Conservation (phyloP, 1,140 invertebrate species). For the Manduca sexta region DNA sequence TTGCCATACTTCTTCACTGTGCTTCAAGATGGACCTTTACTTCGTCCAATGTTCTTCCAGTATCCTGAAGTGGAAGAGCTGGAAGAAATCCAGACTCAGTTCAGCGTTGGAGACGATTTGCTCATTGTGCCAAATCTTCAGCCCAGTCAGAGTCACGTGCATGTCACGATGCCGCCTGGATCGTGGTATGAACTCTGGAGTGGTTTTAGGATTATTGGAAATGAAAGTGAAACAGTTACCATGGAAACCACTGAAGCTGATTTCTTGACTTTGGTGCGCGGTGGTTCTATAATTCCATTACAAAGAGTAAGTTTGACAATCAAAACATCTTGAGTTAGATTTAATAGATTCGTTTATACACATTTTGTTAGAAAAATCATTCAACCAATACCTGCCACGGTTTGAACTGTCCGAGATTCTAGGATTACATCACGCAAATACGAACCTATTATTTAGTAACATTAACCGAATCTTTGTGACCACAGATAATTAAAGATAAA, state of each 20-base stretch:
- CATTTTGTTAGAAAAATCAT: too few species aligned
- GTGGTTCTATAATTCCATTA: conserved; percentile 42
- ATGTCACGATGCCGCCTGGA: conserved; percentile 46
- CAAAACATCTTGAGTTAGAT: not conserved
- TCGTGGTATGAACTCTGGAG: conserved; percentile 60
- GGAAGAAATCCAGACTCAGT: conserved; percentile 40
- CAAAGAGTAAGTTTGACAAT: conserved; percentile 41
- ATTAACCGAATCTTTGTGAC: too few species aligned
- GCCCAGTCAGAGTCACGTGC: conserved; percentile 46
- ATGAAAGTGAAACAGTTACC: conserved; percentile 38
- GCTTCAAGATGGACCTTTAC: conserved; percentile 49
- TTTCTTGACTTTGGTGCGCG: conserved; percentile 47
- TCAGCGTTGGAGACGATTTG: conserved; percentile 49
- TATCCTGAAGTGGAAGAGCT: conserved; percentile 37
- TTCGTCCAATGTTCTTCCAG: conserved; percentile 65
- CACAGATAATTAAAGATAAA: too few species aligned
- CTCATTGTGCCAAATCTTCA: conserved; percentile 55
- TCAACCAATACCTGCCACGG: too few species aligned
- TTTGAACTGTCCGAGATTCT: too few species aligned
- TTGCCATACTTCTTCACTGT: conserved; percentile 52
- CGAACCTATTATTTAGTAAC: too few species aligned
- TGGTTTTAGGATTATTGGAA: conserved; percentile 31
- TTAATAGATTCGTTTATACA: too few species aligned
- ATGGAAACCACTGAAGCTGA: conserved; percentile 53
- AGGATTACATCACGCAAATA: too few species aligned